These are phyloP conservation scores for Hapalemur alaotrensis DNA, from an alignment of 2,797 vertebrate genomes.

Conservation along the genomic window DNA sequence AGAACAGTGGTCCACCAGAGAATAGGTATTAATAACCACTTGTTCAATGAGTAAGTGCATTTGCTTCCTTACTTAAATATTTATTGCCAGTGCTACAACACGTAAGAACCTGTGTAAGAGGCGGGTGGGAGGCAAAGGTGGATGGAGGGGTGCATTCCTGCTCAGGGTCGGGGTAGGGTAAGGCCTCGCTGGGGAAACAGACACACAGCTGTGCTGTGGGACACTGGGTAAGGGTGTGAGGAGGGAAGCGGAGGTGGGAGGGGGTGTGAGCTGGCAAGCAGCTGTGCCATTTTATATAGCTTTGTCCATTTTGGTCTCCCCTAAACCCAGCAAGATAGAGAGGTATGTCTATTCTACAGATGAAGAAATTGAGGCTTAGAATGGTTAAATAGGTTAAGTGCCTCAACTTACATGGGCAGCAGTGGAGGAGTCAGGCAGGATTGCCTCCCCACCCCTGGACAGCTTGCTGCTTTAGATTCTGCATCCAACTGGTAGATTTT, in stretches of 20 bases:
- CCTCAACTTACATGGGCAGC: no score
- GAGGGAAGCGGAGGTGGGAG: not conserved
- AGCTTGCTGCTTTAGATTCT: not conserved
- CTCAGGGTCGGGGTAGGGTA: not conserved
- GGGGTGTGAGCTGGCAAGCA: not conserved
- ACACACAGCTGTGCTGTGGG: not conserved
- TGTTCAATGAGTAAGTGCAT: not conserved
- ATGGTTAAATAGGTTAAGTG: not conserved
- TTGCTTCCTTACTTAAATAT: not conserved
- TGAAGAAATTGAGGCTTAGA: not conserved
- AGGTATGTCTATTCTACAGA: not conserved
- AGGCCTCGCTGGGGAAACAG: not conserved
- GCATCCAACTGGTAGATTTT: not conserved
- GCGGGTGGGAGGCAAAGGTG: not conserved
- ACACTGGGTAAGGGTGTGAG: not conserved
- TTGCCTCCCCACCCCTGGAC: not conserved
- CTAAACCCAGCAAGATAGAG: not conserved
- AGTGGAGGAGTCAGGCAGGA: not conserved
- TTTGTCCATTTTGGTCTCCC: not conserved
- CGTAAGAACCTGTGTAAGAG: not conserved
- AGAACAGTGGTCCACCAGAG: not conserved
- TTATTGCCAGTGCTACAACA: not conserved
- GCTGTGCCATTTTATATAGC: not conserved
- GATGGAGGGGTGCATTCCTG: not conserved
- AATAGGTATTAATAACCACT: not conserved